Conservation (phyloP, 2,113 vertebrate genomes). For the Pungitius pungitius region DNA sequence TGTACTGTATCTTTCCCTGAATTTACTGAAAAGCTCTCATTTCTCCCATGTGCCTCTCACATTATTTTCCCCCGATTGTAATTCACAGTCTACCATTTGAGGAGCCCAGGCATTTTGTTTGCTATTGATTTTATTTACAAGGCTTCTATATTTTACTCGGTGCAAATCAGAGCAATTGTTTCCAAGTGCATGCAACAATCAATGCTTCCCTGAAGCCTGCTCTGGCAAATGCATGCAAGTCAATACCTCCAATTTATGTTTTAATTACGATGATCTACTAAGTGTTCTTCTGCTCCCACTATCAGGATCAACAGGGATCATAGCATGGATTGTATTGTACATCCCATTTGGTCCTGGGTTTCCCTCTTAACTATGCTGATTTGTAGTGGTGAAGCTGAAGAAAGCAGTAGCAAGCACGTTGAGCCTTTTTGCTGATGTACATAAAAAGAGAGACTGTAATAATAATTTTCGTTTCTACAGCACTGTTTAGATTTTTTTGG, state of each 20-base stretch:
- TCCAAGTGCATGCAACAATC: constrained; percentile 72
- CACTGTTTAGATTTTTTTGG: neutral
- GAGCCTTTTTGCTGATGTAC: constrained; percentile 8
- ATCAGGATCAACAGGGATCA: constrained; percentile 34
- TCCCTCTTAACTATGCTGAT: constrained; percentile 14
- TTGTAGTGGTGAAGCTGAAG: neutral
- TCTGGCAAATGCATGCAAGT: constrained; percentile 48
- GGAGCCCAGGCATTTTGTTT: constrained; percentile 44
- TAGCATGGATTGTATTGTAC: constrained; percentile 3
- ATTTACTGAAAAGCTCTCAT: constrained; percentile 8
- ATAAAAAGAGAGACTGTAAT: neutral
- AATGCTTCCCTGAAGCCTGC: constrained; percentile 50
- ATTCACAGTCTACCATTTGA: constrained; percentile 55
- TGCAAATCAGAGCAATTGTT: constrained; percentile 75
- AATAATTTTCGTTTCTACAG: neutral
- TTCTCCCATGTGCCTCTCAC: constrained; percentile 5
- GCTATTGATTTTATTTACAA: constrained; percentile 74
- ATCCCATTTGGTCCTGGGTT: constrained; percentile 34
- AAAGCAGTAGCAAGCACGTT: neutral
- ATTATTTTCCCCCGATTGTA: constrained; percentile 47
- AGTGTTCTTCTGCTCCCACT: constrained; percentile 45
- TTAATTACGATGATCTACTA: constrained; percentile 78
- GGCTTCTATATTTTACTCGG: constrained; percentile 62
- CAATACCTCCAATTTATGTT: constrained; percentile 77
- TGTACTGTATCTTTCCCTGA: constrained; percentile 3